Percentiles rank a stretch among this genome's conserved stretches.
Conservation (phyloP, 2,797 vertebrate genomes). For the Botia almorhae region DNA sequence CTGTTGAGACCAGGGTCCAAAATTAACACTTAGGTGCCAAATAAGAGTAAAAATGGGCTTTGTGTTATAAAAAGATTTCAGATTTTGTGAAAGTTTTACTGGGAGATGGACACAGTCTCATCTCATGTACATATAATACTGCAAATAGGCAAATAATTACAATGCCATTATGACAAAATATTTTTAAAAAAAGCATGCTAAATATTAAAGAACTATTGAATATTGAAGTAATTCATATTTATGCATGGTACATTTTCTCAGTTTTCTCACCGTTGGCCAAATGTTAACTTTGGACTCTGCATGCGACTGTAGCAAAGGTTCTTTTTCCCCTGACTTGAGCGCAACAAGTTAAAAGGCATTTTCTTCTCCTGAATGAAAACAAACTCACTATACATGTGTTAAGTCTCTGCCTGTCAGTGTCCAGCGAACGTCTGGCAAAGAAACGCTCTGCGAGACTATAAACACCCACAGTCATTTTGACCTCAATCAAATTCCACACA, state of each 20-base stretch:
- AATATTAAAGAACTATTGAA: not conserved
- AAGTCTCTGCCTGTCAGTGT: not conserved
- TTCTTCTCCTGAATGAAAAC: slow-evolving; percentile 15
- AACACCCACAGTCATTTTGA: slow-evolving; percentile 32
- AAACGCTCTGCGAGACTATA: slow-evolving; percentile 43
- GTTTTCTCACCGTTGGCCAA: not conserved
- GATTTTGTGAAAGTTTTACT: too few relatives aligned
- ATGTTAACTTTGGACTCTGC: slow-evolving; percentile 1
- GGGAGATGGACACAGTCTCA: too few relatives aligned
- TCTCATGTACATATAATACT: too few relatives aligned
- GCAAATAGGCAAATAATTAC: not conserved
- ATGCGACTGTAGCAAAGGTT: slow-evolving; percentile 38
- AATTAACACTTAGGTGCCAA: not conserved
- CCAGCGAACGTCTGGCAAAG: not conserved
- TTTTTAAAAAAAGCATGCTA: not conserved
- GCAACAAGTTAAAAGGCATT: slow-evolving; percentile 35
- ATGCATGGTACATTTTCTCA: not conserved
- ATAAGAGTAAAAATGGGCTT: not conserved
- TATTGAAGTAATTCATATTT: not conserved
- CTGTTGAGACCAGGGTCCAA: not conserved
- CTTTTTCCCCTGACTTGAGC: slow-evolving; percentile 11
- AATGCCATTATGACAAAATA: not conserved
- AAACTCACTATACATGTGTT: slow-evolving; percentile 2
- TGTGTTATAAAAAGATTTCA: too few relatives aligned
- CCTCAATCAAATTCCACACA: slow-evolving; percentile 51